phyloP scores from a whole-genome alignment of 1,140 invertebrate genomes.

The Pseudomyrmex flavicornis region DNA sequence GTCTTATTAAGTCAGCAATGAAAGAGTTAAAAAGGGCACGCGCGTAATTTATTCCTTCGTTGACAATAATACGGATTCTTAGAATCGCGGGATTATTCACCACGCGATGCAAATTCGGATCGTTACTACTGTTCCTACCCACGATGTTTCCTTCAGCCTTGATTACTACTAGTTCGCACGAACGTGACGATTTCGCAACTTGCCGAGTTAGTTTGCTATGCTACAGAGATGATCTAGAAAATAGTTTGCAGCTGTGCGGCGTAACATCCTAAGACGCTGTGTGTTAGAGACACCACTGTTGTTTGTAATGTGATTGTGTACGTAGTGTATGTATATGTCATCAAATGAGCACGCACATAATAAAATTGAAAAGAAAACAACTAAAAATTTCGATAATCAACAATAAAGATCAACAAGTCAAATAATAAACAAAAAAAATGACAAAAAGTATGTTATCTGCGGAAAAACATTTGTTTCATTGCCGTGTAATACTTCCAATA shows the following conservation, averaged over 20 bases:
- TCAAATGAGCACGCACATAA: too few relatives aligned
- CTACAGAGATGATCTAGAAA: constrained; percentile 40
- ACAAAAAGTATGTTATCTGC: neutral
- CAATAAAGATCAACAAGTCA: neutral
- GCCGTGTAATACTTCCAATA: neutral
- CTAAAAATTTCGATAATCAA: neutral
- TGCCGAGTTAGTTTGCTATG: constrained; percentile 30
- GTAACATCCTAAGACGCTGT: constrained; percentile 8
- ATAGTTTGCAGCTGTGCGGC: neutral
- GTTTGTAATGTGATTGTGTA: neutral
- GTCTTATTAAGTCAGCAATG: too few relatives aligned
- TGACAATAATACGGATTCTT: neutral
- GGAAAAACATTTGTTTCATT: neutral
- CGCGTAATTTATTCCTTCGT: neutral
- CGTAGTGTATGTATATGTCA: neutral
- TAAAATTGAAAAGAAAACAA: neutral
- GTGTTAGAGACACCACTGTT: neutral
- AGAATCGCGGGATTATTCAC: constrained; percentile 1
- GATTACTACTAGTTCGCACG: constrained; percentile 40
- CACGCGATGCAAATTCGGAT: neutral
- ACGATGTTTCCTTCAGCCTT: constrained; percentile 9
- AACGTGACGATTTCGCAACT: constrained; percentile 44
- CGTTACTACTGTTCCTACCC: neutral
- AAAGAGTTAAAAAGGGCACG: neutral
- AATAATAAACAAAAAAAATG: neutral